Evolutionary conservation across 2,113 vertebrate genomes (phyloP), one percentile per base, ranked within the genome.

Genomic region (Labrus mixtus): DNA sequence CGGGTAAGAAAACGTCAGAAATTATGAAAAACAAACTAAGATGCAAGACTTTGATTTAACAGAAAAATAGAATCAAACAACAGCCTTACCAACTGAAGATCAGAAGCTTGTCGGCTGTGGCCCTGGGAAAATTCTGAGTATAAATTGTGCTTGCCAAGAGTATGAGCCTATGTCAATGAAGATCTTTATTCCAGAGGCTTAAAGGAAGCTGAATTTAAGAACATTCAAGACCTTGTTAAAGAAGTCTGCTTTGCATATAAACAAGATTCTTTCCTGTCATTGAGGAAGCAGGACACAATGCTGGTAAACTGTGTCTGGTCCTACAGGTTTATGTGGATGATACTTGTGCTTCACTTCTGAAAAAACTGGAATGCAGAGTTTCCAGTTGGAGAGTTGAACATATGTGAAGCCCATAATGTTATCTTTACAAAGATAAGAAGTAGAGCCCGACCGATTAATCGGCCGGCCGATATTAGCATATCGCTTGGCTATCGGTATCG

Each of bases 1-100:
- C 98, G 0, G 98, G 98, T 99, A 87, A 76, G 60, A 75, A 68
- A 29, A 11, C 2, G 8, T 19, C 0, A 1, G 1, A 20, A 39
- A 10, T 20, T 43, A 48, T 13, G 16, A n/a, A 74, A 8, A 29
- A 16, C 0, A 6, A 46, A 41, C 58, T 1, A n/a, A 19, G 10
- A 13, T 46, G 23, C 22, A 63, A 1, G 7, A 66, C 12, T 1
- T 19, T 48, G 29, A 12, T 60, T 6, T 45, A 66, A 46, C n/a
- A 36, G n/a, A 7, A 4, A 13, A 19, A 11, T n/a, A 57, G 10
- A 20, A 10, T 13, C 12, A 0, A 46, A 25, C 19, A 17, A 10
- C 10, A 45, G 41, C 39, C 12, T 12, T 17, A 15, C 11, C 10
- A 46, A 39, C 3, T 17, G 57, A 53, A 39, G 37, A 33, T 50